Base-by-base conservation (phyloP, 2,113 vertebrate genomes). In the Microtus richardsoni region DNA sequence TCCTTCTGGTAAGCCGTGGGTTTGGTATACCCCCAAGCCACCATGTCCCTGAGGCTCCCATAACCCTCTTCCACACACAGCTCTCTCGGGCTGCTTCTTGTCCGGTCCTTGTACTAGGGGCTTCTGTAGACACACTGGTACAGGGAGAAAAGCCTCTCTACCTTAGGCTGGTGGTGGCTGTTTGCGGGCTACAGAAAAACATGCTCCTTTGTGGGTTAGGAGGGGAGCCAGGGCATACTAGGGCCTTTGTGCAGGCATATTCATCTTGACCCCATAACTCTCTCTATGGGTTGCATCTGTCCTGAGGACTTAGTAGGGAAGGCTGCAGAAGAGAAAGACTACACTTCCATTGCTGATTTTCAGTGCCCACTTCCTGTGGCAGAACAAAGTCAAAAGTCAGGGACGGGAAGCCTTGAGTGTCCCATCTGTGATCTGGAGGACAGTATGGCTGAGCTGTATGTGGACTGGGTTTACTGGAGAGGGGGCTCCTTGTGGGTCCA, bases 401-500 rank as follows among this genome's bases (percentile, higher is more conserved):
- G 33, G 47, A 52, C 70, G 6, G 22, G 66, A n/a, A 70, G 47
- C 33, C 64, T 4, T 0, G 30, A 36, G 19, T 16, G 11, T 7
- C 2, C 30, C 30, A 26, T 36, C 44, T 70, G 44, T 52, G 66
- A 2, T 3, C 44, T 16, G 0, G 44, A n/a, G 44, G 52, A 10
- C 49, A 7, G 5, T 7, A 0, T 30, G n/a, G 49, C 17, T 14
- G n/a, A 26, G n/a, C 33, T 0, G 44, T 3, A 19, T 0, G 58
- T 3, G 62, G 41, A 3, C 1, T 5, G 1, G 44, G 13, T 17
- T 9, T 9, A 19, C 17, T 2, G 62, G 71, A 54, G 3, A 2
- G 0, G 3, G 26, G 41, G 41, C 9, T 68, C 11, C 83, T 47
- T 30, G 41, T 62, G 16, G 49, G 17, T 21, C 21, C 3, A 62